Evolutionary conservation across 1,140 invertebrate genomes (phyloP), one percentile per base, ranked within the genome.

Genomic region (Brachionus rubens): DNA sequence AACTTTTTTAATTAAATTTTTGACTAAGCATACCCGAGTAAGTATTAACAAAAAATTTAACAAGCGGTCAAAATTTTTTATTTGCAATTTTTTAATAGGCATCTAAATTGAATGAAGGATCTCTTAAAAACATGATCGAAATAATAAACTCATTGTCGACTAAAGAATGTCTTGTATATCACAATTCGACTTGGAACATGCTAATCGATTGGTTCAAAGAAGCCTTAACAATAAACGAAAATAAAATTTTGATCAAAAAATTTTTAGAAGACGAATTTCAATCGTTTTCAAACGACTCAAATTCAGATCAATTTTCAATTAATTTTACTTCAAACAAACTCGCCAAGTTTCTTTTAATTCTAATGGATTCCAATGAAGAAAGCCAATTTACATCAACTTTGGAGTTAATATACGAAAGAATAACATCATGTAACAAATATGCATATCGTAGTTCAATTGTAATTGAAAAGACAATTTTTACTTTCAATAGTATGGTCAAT

Each of bases 151-250:
- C 28, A 7, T 40, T 72, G 10, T 72, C 68, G 9, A 72, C 9
- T 48, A 72, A 36, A 72, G 68, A 72, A 12, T 72, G 68, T 10
- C 50, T 72, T 4, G 24, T 48, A 16, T 72, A 50, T 24, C 46
- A 72, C 28, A 50, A 54, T 50, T 72, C 68, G 30, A 72, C 68
- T 50, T 72, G 68, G 68, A 2, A 47, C 21, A n/a, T 72, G 26
- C 14, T 72, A 9, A 26, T 48, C 16, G 46, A 72, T 24, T 72
- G 68, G 68, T 12, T 2, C n/a, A 72, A 72, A 65, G 21, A 65
- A 12, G 21, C n/a, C 16, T 40, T 72, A 16, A 6, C 3, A 19
- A 14, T 9, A 26, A 28, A 40, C 10, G 26, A 72, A 72, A 72
- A 72, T 50, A 72, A 21, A 41, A 24, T 26, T 7, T 21, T 72